Evolutionary conservation across 2,797 vertebrate species (phyloP).

Genomic region (Myotis daubentonii): DNA sequence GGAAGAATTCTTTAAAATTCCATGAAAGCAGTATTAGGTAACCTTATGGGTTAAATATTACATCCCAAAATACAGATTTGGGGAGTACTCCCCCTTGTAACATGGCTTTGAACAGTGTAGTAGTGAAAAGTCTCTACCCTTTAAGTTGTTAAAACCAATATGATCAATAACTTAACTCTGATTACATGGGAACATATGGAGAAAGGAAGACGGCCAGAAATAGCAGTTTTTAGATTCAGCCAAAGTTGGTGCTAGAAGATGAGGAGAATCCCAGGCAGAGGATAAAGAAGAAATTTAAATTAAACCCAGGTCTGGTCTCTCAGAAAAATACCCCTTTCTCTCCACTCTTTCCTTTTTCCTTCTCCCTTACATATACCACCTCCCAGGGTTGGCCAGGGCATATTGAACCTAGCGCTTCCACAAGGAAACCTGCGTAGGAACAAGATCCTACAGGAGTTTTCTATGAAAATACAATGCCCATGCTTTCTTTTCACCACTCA

Average conservation of each 20-base stretch:
- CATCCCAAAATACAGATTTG: background rate
- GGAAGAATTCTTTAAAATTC: slow-evolving; percentile 8
- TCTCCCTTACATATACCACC: background rate
- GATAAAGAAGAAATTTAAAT: background rate
- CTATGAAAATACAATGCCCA: background rate
- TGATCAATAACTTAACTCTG: background rate
- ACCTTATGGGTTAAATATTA: background rate
- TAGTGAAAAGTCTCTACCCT: background rate
- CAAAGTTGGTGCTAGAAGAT: background rate
- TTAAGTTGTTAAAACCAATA: slow-evolving; percentile 27
- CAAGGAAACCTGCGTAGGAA: background rate
- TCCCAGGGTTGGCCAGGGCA: background rate
- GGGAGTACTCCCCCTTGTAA: background rate
- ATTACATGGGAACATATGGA: background rate
- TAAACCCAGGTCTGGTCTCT: background rate
- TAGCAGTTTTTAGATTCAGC: background rate
- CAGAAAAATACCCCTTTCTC: background rate
- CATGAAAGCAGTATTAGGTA: background rate
- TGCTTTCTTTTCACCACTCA: slow-evolving; percentile 26
- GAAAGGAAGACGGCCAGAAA: background rate
- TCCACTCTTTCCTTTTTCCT: background rate
- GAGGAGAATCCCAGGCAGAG: background rate
- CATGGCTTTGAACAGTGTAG: background rate
- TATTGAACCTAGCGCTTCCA: background rate
- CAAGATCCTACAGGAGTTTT: background rate